Base-by-base conservation (phyloP, 2,113 vertebrate genomes). In the Colistium nudipinnis region DNA sequence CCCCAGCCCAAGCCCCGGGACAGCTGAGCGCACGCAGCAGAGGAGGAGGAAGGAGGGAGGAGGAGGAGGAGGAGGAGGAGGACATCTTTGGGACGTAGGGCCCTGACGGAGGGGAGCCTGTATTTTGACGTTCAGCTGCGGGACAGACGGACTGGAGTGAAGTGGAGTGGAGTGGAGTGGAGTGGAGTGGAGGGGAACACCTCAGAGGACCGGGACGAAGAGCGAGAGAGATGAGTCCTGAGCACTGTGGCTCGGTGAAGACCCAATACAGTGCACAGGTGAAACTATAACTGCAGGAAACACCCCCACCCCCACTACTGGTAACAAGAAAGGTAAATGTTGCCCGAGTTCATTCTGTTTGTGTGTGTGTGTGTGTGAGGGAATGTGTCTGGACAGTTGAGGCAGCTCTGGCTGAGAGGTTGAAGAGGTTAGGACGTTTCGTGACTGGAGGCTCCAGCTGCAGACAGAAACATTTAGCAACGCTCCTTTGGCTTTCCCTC, bases 221-320 rank as follows among this genome's bases (percentile, higher is more conserved):
- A 56, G 33, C 57, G n/a, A 47, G 38, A n/a, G 83, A 86, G 61
- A 92, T 91, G 86, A 90, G 59, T 80, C 74, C 84, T 84, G 83
- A 60, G 56, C 48, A 38, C 68, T 67, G 62, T 74, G 57, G 77
- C 84, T 77, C 31, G 35, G 36, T 72, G 82, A 86, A 89, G 77
- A 78, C 51, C 56, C 72, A 70, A 39, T 14, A 74, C 67, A 55
- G 60, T 2, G 57, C 66, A 73, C 78, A 84, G 61, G 62, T 80
- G 78, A 89, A 70, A 78, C 74, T 69, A 64, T 78, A 84, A 85
- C 86, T 70, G 64, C 71, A 65, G 82, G 76, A 82, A 72, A 76
- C 54, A 48, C 33, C 36, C 59, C 8, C 3, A n/a, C 19, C 27
- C 22, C 22, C 47, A 31, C 66, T 41, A 36, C 86, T 70, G 72